Percentiles rank a stretch among this genome's conserved stretches.
Evolutionary conservation across 2,888 invertebrate species (phyloP).

Genomic region (Anthophora plumipes): DNA sequence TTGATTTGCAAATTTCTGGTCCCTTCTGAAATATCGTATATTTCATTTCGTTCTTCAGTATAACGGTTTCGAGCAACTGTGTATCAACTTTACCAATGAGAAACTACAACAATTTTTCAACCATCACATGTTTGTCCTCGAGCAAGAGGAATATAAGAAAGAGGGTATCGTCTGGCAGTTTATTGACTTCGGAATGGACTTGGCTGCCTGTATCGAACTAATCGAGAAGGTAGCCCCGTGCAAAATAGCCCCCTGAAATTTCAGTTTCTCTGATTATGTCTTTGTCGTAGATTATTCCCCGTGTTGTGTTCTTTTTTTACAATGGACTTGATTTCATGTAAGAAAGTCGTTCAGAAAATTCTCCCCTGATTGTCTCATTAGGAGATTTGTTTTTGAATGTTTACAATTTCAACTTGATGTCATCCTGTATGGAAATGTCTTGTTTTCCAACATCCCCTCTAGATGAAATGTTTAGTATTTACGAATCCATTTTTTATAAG

Average conservation of each 20-base stretch:
- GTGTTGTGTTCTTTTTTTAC: background rate
- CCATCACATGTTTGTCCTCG: constrained; percentile 99
- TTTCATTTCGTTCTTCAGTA: constrained; percentile 86
- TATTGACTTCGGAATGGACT: constrained; percentile 99
- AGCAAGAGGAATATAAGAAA: constrained; percentile 99
- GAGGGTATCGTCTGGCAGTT: constrained; percentile 99
- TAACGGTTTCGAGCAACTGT: constrained; percentile 99
- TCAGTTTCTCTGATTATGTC: background rate
- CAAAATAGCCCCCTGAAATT: constrained; percentile 4
- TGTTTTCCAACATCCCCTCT: constrained; percentile 7
- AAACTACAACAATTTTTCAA: constrained; percentile 99
- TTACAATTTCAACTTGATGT: background rate
- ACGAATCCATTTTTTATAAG: background rate
- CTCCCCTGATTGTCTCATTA: constrained; percentile 42
- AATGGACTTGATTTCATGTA: background rate
- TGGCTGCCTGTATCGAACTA: constrained; percentile 98
- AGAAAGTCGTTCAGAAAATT: background rate
- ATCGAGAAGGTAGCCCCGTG: constrained; percentile 94
- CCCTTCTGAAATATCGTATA: background rate
- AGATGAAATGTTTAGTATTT: background rate
- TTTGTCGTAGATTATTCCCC: background rate
- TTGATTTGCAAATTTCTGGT: background rate
- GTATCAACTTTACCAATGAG: constrained; percentile 99
- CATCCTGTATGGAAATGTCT: constrained; percentile 4
- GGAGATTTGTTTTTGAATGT: constrained; percentile 29